These are phyloP conservation scores for Ylistrum balloti DNA, from an alignment of 1,140 invertebrate species.

Conservation along the genomic window DNA sequence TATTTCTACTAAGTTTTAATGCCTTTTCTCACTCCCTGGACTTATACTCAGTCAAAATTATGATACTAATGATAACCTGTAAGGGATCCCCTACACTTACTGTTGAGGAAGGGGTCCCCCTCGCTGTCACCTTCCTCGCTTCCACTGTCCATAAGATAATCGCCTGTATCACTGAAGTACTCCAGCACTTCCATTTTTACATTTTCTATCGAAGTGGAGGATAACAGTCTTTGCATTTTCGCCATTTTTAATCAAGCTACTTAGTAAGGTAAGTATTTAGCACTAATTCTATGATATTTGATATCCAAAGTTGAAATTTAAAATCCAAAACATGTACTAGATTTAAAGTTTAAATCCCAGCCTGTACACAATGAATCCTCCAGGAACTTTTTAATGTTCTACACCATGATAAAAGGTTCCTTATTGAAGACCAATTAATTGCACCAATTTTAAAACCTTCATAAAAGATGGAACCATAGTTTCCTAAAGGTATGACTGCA, in stretches of 20 bases:
- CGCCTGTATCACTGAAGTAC: not conserved
- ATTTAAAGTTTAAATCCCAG: not conserved
- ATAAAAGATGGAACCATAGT: not conserved
- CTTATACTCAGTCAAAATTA: too few relatives aligned
- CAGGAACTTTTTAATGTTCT: not conserved
- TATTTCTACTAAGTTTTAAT: too few relatives aligned
- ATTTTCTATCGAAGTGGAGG: not conserved
- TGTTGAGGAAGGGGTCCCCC: not conserved
- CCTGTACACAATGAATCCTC: not conserved
- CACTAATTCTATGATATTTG: conserved; percentile 3
- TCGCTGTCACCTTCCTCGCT: not conserved
- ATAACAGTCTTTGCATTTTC: not conserved
- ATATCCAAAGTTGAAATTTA: conserved; percentile 9
- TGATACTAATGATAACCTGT: too few relatives aligned
- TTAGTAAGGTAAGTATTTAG: not conserved
- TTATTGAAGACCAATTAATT: not conserved
- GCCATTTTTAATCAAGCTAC: not conserved
- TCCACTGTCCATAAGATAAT: conserved; percentile 9
- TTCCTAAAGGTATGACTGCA: not conserved
- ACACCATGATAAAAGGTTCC: not conserved
- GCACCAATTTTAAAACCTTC: not conserved
- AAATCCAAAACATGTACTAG: conserved; percentile 9
- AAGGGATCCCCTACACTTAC: not conserved
- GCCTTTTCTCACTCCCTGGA: too few relatives aligned
- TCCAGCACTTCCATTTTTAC: not conserved